Evolutionary conservation across 2,888 invertebrate genomes (phyloP).

Genomic region (Campoletis raptor): DNA sequence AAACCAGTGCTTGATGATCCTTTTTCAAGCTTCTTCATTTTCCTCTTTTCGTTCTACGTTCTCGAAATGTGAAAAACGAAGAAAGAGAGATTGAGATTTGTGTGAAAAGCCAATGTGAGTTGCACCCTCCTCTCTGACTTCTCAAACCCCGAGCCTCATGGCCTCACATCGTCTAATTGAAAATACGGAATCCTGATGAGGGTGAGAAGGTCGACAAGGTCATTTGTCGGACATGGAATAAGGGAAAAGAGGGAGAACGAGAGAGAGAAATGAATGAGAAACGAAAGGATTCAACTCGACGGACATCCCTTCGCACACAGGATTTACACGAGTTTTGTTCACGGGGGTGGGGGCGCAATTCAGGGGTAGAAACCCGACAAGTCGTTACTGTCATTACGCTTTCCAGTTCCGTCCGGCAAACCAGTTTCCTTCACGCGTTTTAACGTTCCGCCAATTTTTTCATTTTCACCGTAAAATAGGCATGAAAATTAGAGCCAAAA

Average conservation of each 20-base stretch:
- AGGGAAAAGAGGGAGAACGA: conserved; percentile 41
- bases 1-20: conserved; percentile 20
- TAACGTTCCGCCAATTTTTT: conserved; percentile 11
- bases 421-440: neutral
- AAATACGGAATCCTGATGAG: conserved; percentile 65
- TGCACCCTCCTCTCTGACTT: neutral
- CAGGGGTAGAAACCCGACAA: too few relatives aligned
- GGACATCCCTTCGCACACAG: conserved; percentile 17
- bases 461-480: neutral
- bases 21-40: neutral
- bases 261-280: conserved; percentile 40
- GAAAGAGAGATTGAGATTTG: neutral
- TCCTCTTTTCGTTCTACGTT: neutral
- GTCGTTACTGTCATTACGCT: conserved; percentile 33
- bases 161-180: conserved; percentile 68
- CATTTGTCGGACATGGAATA: conserved; percentile 56
- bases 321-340: conserved; percentile 4
- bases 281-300: conserved; percentile 12
- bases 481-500: neutral
- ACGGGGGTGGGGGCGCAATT: neutral
- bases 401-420: conserved; percentile 23
- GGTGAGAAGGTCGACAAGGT: conserved; percentile 38
- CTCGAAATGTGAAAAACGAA: neutral
- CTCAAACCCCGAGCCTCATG: conserved; percentile 18
- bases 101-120: conserved; percentile 26